Evolutionary conservation across 2,797 vertebrate species (phyloP), one percentile per base, ranked within the genome.

Genomic region (Mormyrus hasselquistii): DNA sequence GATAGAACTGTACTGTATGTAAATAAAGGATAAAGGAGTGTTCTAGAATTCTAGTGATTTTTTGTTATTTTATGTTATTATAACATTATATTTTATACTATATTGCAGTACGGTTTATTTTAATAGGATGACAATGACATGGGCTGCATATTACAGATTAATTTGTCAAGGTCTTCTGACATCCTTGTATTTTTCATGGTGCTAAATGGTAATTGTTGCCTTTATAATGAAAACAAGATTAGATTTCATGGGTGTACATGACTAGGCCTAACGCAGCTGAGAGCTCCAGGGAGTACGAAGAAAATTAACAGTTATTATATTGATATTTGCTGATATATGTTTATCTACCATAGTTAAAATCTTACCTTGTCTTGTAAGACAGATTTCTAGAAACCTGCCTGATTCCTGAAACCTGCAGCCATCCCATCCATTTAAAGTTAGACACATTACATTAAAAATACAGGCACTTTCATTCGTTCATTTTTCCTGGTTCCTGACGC

Each of bases 141-240:
- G 22, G 22, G 12, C 22, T 49, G 82, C n/a, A 49, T 50, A 49
- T 25, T 85, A 52, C 22, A 50, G 50, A 85, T 50, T 50, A 85
- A 85, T 49, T 50, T 85, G 44, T 49, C 82, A 85, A 29, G 79
- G 79, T n/a, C n/a, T n/a, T 44, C 79, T 83, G 41, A 83, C 41
- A 47, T n/a, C 44, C 69, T 73, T 73, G 69, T 73, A 73, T 82
- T 82, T 82, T 47, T 47, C 38, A 47, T 44, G 16, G 76, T 82
- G 19, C 41, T 82, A 47, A 82, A 47, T 14, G 41, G 41, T 47
- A 84, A 85, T 62, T 59, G 53, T 53, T 69, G 41, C 7, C 14
- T 69, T 86, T 50, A 86, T 38, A 65, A 49, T 69, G 22, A 62
- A 89, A 89, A 84, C 25, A 50, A 65, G 25, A 89, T 84, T 59